phyloP scores from a whole-genome alignment of 2,888 invertebrate genomes.

The Proisotoma minuta region DNA sequence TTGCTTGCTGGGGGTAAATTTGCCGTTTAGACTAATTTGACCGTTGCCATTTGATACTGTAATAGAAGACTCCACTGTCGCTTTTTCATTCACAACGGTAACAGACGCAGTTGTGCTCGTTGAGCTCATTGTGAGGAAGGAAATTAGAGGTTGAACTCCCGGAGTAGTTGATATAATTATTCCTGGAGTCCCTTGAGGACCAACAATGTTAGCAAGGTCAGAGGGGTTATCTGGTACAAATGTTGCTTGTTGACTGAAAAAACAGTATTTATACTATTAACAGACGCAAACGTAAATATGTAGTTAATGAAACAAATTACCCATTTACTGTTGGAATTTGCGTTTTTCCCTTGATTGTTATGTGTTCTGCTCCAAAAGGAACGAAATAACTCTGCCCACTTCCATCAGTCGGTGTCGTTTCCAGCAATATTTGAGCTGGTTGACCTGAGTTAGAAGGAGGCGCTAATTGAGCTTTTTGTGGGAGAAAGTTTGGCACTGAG shows the following conservation, averaged over 20 bases:
- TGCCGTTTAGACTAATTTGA: no score
- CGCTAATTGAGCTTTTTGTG: not conserved
- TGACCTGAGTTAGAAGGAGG: not conserved
- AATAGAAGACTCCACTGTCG: no score
- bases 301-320: no score
- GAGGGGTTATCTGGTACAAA: not conserved
- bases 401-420: not conserved
- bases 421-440: not conserved
- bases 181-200: not conserved
- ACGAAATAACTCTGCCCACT: not conserved
- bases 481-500: not conserved
- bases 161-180: not conserved
- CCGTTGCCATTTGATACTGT: no score
- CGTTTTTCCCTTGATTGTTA: not conserved
- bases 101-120: no score
- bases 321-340: not conserved
- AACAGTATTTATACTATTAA: no score
- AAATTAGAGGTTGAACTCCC: not conserved
- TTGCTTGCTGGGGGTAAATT: no score
- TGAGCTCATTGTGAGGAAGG: no score
- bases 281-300: no score
- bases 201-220: not conserved
- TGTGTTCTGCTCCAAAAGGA: not conserved
- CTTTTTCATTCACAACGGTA: no score
- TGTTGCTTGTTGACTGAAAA: not conserved